Conservation (phyloP, 2,888 invertebrate species). For the Caenorhabditis drosophilae region DNA sequence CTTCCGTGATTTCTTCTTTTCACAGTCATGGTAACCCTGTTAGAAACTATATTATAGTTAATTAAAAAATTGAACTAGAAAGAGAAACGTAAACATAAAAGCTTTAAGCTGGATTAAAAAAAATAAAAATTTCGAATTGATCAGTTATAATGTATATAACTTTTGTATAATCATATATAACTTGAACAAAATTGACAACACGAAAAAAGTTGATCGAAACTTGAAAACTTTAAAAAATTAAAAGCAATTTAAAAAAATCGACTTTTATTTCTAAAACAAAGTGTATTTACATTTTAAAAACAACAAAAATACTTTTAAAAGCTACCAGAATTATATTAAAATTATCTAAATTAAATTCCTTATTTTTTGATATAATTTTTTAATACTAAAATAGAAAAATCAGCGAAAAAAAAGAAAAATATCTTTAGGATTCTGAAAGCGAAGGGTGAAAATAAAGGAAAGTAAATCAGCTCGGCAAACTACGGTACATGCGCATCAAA, state of each 20-base stretch:
- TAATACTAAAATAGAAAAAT: conserved; percentile 4
- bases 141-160: too few relatives aligned
- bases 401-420: conserved; percentile 31
- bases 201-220: not conserved
- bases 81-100: too few relatives aligned
- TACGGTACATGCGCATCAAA: conserved; percentile 40
- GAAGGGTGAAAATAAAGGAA: conserved; percentile 4
- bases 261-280: conserved; percentile 4
- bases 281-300: too few relatives aligned
- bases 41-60: conserved; percentile 1
- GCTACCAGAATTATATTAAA: too few relatives aligned
- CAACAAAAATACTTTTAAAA: too few relatives aligned
- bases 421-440: conserved; percentile 32
- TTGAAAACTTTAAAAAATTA: conserved; percentile 3
- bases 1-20: conserved; percentile 99
- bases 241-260: not conserved
- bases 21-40: conserved; percentile 75
- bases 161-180: too few relatives aligned
- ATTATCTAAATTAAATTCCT: too few relatives aligned
- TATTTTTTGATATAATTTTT: not conserved
- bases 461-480: conserved; percentile 1
- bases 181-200: conserved; percentile 1
- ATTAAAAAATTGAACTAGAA: conserved; percentile 2
- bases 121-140: too few relatives aligned
- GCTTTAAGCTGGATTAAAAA: too few relatives aligned